phyloP scores from a whole-genome alignment of 2,888 invertebrate species.

The Coremacera marginata region DNA sequence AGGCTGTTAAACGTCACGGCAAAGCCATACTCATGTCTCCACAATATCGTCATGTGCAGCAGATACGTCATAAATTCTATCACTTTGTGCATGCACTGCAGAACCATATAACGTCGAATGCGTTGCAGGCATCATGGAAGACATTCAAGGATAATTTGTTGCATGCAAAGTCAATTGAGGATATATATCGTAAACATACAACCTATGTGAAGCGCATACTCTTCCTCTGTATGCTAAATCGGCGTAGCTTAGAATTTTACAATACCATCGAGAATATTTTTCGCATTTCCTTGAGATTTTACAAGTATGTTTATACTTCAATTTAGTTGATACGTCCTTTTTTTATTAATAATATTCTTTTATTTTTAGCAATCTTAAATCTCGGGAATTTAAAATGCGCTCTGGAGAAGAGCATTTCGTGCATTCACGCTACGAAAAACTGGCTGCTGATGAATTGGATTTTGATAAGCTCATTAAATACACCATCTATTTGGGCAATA shows the following conservation, averaged over 20 bases:
- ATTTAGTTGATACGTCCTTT: background rate
- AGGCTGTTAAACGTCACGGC: slow-evolving; percentile 72
- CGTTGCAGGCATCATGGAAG: slow-evolving; percentile 81
- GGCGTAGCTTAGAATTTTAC: slow-evolving; percentile 77
- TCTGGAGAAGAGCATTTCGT: slow-evolving; percentile 56
- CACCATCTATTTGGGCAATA: slow-evolving; percentile 67
- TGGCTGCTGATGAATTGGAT: slow-evolving; percentile 63
- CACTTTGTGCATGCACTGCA: slow-evolving; percentile 82
- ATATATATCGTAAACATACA: slow-evolving; percentile 79
- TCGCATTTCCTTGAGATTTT: slow-evolving; percentile 76
- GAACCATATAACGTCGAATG: slow-evolving; percentile 83
- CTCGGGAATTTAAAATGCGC: slow-evolving; percentile 59
- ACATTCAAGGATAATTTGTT: slow-evolving; percentile 78
- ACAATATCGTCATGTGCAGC: slow-evolving; percentile 79
- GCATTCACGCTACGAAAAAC: slow-evolving; percentile 65
- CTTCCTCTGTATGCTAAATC: slow-evolving; percentile 81
- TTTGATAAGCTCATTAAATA: slow-evolving; percentile 67
- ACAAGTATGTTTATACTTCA: slow-evolving; percentile 57
- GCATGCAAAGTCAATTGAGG: slow-evolving; percentile 77
- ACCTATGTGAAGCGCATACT: slow-evolving; percentile 81
- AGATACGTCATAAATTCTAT: slow-evolving; percentile 81
- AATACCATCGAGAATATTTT: slow-evolving; percentile 80
- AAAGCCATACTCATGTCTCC: slow-evolving; percentile 73
- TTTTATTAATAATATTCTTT: background rate
- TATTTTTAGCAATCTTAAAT: slow-evolving; percentile 61